phyloP scores from a whole-genome alignment of 2,797 vertebrate genomes.

The Eurystomus glaucurus region DNA sequence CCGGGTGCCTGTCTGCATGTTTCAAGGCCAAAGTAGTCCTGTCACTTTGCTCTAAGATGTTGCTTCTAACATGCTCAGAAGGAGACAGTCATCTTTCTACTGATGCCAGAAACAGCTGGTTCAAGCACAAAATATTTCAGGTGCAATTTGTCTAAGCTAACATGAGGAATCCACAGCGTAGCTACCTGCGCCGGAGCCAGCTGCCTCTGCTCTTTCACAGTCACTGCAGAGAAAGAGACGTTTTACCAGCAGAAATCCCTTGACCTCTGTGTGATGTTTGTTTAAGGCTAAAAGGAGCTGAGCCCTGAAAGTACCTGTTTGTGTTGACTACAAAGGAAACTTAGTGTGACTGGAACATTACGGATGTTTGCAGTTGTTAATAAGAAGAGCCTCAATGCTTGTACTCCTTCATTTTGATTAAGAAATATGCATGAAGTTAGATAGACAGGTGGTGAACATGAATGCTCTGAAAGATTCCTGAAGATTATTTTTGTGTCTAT shows the following conservation, averaged over 20 bases:
- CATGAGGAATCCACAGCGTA: background rate
- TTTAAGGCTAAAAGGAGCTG: background rate
- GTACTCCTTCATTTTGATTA: background rate
- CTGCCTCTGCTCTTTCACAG: background rate
- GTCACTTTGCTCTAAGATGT: background rate
- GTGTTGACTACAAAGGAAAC: background rate
- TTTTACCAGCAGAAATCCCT: background rate
- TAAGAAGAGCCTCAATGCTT: background rate
- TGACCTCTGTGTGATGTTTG: background rate
- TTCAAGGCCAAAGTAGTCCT: background rate
- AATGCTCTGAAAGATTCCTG: background rate
- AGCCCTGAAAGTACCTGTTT: background rate
- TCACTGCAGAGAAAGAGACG: background rate
- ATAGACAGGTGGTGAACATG: background rate
- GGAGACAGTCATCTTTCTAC: background rate
- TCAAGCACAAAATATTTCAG: background rate
- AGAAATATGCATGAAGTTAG: background rate
- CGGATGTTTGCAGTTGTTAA: background rate
- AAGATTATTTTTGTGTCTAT: background rate
- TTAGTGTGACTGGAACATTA: background rate
- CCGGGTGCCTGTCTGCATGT: background rate
- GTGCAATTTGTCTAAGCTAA: background rate
- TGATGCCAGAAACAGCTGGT: background rate
- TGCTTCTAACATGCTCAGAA: background rate
- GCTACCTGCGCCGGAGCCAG: background rate